Base-by-base conservation (phyloP, 1,140 invertebrate species). In the Drosophila oshimai region DNA sequence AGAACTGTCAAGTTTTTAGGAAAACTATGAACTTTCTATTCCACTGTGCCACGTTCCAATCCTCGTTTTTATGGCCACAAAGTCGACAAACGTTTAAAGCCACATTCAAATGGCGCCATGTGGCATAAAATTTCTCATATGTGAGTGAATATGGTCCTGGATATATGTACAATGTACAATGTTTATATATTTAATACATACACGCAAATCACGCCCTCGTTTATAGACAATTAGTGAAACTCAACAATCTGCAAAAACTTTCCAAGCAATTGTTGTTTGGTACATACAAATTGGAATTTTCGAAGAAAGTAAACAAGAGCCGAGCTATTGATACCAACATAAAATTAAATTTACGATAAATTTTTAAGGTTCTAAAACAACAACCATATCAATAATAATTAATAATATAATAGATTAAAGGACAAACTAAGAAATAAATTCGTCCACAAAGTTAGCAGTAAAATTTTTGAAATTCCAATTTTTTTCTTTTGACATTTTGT, bases 341-440 rank as follows among this genome's bases (percentile, higher is more conserved):
- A 44, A 74, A 67, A 41, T 75, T 54, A 74, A 74, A 74, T 75
- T 69, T 33, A 20, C 20, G 33, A 46, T 67, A 72, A 67, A 31
- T 44, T 15, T 33, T 9, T n/a, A n/a, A n/a, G n/a, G n/a, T n/a
- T n/a, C n/a, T n/a, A n/a, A n/a, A n/a, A n/a, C 51, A 28, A 17
- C 37, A 34, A 36, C n/a, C n/a, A 34, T 37, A 17, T 20, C 47
- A 74, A 49, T 60, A 36, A 49, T 44, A 41, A 55, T 37, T 44
- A 39, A 61, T 68, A 76, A 68, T 47, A 75, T 53, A 60, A 75
- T 79, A 69, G 75, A 86, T 79, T 75, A 75, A 41, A 68, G 61
- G 86, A 72, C 58, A 74, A 65, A 74, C 41, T 34, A n/a, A n/a
- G n/a, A n/a, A n/a, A n/a, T n/a, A n/a, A n/a, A n/a, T n/a, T n/a